Evolutionary conservation across 2,797 vertebrate genomes (phyloP).

Genomic region (Muraenolepis orangiensis): DNA sequence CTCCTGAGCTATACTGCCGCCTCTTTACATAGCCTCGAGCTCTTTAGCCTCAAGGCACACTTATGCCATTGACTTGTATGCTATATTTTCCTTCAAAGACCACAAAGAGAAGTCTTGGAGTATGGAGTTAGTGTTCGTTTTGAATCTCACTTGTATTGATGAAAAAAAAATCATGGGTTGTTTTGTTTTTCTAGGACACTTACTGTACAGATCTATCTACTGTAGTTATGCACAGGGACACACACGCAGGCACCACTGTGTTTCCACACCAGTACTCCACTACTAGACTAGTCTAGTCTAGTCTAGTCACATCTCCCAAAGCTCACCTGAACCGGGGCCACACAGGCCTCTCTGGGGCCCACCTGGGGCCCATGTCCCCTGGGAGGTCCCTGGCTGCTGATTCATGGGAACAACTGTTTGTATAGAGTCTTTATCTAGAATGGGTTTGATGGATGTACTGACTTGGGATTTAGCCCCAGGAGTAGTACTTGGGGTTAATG

Average conservation of each 20-base stretch:
- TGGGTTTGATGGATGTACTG: too few relatives aligned
- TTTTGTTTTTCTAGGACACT: background rate
- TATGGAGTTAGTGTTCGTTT: too few relatives aligned
- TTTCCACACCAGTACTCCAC: background rate
- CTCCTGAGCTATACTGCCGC: too few relatives aligned
- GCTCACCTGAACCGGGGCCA: conserved; percentile 61
- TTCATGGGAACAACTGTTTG: conserved; percentile 30
- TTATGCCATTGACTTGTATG: too few relatives aligned
- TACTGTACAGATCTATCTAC: background rate
- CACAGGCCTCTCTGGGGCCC: conserved; percentile 40
- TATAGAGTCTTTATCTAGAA: background rate
- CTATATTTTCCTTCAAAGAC: too few relatives aligned
- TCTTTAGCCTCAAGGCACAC: too few relatives aligned
- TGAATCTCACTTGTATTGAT: too few relatives aligned
- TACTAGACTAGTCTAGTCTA: conserved; percentile 28
- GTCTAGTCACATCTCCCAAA: too few relatives aligned
- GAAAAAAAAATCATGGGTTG: background rate
- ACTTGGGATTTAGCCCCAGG: background rate
- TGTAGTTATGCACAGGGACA: background rate
- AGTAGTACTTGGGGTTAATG: background rate
- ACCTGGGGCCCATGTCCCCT: conserved; percentile 31
- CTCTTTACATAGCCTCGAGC: background rate
- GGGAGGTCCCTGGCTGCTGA: conserved; percentile 45
- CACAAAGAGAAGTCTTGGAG: too few relatives aligned
- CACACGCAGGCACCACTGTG: background rate